These are phyloP conservation scores for Nemapogon koenigi DNA, from an alignment of 2,888 invertebrate genomes.

Conservation along the genomic window DNA sequence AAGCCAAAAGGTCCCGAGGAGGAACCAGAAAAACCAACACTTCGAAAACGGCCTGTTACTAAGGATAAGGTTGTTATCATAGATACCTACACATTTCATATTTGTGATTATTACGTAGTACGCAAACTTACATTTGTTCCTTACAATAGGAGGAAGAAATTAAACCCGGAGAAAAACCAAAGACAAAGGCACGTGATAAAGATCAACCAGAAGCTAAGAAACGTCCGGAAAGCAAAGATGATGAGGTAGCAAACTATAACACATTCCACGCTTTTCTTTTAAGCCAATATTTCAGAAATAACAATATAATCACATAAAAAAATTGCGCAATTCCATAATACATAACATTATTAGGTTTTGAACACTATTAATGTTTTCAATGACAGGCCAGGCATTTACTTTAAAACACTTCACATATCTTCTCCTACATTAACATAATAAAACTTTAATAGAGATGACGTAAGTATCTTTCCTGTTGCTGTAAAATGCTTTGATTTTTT, in stretches of 20 bases:
- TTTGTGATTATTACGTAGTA: slow-evolving; percentile 2
- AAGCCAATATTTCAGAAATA: not conserved
- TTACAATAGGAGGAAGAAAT: slow-evolving; percentile 45
- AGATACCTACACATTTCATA: slow-evolving; percentile 4
- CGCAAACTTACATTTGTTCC: slow-evolving; percentile 9
- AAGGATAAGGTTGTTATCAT: slow-evolving; percentile 45
- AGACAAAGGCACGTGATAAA: slow-evolving; percentile 43
- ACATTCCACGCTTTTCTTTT: slow-evolving; percentile 19
- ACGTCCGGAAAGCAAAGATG: slow-evolving; percentile 49
- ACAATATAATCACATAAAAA: not conserved
- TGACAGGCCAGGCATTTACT: not conserved
- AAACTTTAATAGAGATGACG: not conserved
- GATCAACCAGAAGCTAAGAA: slow-evolving; percentile 47
- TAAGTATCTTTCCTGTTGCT: slow-evolving; percentile 19
- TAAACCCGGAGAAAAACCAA: slow-evolving; percentile 53
- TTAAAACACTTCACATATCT: not conserved
- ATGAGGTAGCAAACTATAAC: slow-evolving; percentile 35
- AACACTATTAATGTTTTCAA: no score
- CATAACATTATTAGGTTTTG: not conserved
- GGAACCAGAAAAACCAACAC: slow-evolving; percentile 45
- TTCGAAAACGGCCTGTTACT: slow-evolving; percentile 45
- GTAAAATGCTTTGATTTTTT: slow-evolving; percentile 30
- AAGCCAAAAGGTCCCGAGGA: slow-evolving; percentile 51
- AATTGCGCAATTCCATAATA: not conserved
- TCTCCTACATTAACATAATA: not conserved